These are phyloP conservation scores for Drosophila maculinotata DNA, from an alignment of 2,888 invertebrate genomes.

Conservation along the genomic window DNA sequence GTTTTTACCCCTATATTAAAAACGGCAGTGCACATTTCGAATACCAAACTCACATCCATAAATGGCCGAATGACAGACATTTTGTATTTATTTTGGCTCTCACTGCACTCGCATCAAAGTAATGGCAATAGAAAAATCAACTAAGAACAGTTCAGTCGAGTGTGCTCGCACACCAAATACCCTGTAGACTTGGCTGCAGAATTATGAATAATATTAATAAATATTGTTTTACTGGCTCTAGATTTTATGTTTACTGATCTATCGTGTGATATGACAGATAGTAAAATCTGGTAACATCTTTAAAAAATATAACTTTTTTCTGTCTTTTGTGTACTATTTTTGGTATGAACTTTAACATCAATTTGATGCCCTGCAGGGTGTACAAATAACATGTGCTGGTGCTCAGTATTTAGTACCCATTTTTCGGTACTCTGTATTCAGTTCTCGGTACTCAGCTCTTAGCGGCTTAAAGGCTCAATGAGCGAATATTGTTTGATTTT, in stretches of 20 bases:
- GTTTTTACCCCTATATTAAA: constrained; percentile 19
- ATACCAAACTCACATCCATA: constrained; percentile 20
- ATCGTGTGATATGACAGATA: too few relatives aligned
- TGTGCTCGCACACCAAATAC: constrained; percentile 15
- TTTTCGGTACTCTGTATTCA: constrained; percentile 14
- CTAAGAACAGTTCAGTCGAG: background rate
- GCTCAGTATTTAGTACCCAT: constrained; percentile 4
- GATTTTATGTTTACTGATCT: too few relatives aligned
- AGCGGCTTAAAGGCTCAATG: constrained; percentile 74
- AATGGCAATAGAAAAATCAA: constrained; percentile 42
- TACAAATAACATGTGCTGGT: constrained; percentile 4
- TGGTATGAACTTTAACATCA: background rate
- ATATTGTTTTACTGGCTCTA: too few relatives aligned
- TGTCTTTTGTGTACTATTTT: too few relatives aligned
- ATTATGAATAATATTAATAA: too few relatives aligned
- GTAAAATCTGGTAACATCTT: too few relatives aligned
- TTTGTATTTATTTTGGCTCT: constrained; percentile 48
- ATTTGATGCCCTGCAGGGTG: constrained; percentile 4
- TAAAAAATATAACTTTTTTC: too few relatives aligned
- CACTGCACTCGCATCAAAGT: constrained; percentile 45
- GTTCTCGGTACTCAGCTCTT: constrained; percentile 32
- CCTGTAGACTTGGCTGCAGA: background rate
- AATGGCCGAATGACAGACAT: constrained; percentile 30
- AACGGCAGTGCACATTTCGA: constrained; percentile 7
- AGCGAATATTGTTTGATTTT: constrained; percentile 70